Percentiles rank a stretch among this genome's conserved stretches.
phyloP scores from a whole-genome alignment of 2,888 invertebrate genomes.

The Apotomis capreana region DNA sequence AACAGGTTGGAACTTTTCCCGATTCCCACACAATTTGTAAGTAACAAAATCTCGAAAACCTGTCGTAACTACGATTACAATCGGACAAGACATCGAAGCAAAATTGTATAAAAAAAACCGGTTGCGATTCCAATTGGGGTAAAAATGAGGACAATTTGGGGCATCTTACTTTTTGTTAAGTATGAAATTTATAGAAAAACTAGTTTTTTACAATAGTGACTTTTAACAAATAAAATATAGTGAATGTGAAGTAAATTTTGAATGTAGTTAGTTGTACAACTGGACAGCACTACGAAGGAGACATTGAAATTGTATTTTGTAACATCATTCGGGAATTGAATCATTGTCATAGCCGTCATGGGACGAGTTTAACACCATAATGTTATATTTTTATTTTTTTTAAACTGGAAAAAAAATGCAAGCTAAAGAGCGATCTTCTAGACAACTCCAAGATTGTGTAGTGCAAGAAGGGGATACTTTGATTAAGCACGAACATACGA shows the following conservation, averaged over 20 bases:
- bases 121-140: constrained; percentile 46
- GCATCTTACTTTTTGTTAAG: constrained; percentile 23
- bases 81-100: constrained; percentile 54
- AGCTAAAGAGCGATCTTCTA: too few relatives aligned
- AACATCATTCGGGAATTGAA: not conserved
- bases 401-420: too few relatives aligned
- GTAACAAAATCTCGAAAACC: constrained; percentile 58
- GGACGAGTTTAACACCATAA: too few relatives aligned
- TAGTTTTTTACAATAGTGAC: constrained; percentile 36
- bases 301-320: too few relatives aligned
- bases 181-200: constrained; percentile 32
- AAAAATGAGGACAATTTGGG: constrained; percentile 26
- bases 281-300: too few relatives aligned
- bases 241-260: constrained; percentile 7
- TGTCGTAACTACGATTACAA: constrained; percentile 56
- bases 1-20: constrained; percentile 59
- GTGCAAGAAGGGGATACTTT: too few relatives aligned
- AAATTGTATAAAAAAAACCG: constrained; percentile 52
- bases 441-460: too few relatives aligned
- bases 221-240: constrained; percentile 13
- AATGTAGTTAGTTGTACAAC: not conserved
- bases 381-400: too few relatives aligned
- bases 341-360: not conserved
- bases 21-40: constrained; percentile 57
- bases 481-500: too few relatives aligned